These are phyloP conservation scores for Ceyx cyanopectus DNA, from an alignment of 2,113 vertebrate genomes.

Conservation along the genomic window DNA sequence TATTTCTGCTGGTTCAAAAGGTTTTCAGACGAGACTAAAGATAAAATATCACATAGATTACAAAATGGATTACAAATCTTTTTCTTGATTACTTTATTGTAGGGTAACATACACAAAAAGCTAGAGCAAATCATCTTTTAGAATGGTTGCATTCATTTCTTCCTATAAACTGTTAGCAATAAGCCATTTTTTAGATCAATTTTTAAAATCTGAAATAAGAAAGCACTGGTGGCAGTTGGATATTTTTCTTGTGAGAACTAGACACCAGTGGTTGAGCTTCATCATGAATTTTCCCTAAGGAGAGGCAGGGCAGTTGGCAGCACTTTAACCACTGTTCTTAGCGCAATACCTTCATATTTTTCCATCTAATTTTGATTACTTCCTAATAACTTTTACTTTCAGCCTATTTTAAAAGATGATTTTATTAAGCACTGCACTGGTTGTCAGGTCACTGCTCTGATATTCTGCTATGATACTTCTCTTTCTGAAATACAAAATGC, in stretches of 20 bases:
- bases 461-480: not conserved
- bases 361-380: not conserved
- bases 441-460: not conserved
- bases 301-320: not conserved
- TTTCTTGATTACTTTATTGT: not conserved
- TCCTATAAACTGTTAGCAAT: not conserved
- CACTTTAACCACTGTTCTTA: not conserved
- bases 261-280: not conserved
- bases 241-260: not conserved
- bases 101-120: not conserved
- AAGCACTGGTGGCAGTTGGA: not conserved
- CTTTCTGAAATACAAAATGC: not conserved
- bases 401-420: not conserved
- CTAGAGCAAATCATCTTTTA: not conserved
- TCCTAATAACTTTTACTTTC: not conserved
- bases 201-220: not conserved
- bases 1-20: not conserved
- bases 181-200: not conserved
- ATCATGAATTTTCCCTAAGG: not conserved
- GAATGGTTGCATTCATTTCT: not conserved
- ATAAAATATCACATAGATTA: not conserved
- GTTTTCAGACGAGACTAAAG: not conserved
- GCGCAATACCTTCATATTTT: not conserved
- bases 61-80: not conserved
- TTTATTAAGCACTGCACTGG: not conserved